A percentile compares a stretch with the other conserved stretches of the same genome.
Evolutionary conservation across 2,888 invertebrate genomes (phyloP).

Genomic region (Patella depressa): DNA sequence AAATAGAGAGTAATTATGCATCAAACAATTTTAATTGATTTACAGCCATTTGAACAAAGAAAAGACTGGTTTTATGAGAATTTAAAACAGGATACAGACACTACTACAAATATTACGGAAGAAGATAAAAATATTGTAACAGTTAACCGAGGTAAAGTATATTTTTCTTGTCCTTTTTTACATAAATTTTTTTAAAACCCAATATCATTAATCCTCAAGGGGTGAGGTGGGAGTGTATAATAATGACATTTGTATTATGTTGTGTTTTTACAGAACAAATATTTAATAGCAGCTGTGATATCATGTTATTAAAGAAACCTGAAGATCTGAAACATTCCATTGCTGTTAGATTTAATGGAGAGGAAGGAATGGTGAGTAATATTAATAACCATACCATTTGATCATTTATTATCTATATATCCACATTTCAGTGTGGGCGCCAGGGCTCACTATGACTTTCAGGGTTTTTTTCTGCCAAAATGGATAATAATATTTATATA

Average conservation of each 20-base stretch:
- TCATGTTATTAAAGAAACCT: conserved; percentile 50
- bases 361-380: conserved; percentile 64
- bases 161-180: no score
- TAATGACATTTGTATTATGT: background rate
- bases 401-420: no score
- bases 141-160: conserved; percentile 54
- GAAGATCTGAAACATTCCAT: conserved; percentile 61
- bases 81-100: conserved; percentile 42
- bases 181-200: no score
- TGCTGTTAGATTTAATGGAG: conserved; percentile 60
- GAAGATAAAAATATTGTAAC: conserved; percentile 53
- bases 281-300: conserved; percentile 65
- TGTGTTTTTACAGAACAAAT: conserved; percentile 49
- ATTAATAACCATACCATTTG: no score
- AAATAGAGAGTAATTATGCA: no score
- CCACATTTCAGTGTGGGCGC: no score
- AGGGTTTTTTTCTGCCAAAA: no score
- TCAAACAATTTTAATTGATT: conserved; percentile 6
- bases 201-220: no score
- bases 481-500: no score
- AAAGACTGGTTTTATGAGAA: conserved; percentile 68
- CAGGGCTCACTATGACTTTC: no score
- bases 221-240: no score
- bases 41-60: conserved; percentile 62
- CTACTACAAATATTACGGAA: conserved; percentile 44